A percentile compares a stretch with the other conserved stretches of the same genome.
phyloP scores from a whole-genome alignment of 1,140 invertebrate species.

The Lepeophtheirus salmonis region DNA sequence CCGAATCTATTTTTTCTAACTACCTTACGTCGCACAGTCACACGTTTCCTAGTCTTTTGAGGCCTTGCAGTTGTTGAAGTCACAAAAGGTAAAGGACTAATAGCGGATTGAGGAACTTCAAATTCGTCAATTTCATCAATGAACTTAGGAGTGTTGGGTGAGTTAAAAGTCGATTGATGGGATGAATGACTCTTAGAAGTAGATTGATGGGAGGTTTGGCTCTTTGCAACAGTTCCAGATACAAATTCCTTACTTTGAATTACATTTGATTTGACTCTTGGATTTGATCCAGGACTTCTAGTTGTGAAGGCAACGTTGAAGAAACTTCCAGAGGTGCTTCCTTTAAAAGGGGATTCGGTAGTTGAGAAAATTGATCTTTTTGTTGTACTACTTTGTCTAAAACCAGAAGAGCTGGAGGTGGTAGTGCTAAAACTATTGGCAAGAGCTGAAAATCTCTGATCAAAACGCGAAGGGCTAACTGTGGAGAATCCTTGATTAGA shows the following conservation, averaged over 20 bases:
- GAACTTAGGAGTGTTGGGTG: background rate
- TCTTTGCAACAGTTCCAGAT: background rate
- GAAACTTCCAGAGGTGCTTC: background rate
- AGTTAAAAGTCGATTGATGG: background rate
- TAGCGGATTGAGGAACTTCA: background rate
- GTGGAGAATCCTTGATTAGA: too few species aligned
- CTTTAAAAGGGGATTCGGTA: background rate
- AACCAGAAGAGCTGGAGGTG: background rate
- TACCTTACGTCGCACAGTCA: background rate
- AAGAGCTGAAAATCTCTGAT: too few species aligned
- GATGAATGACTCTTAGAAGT: background rate
- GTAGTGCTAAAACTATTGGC: background rate
- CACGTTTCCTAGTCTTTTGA: background rate
- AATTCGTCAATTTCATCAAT: slow-evolving; percentile 12
- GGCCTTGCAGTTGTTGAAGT: background rate
- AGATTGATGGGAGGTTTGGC: background rate
- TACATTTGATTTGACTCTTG: background rate
- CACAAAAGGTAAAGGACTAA: background rate
- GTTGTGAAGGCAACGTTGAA: background rate
- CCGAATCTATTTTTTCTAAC: background rate
- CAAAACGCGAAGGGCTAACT: too few species aligned
- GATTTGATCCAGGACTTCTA: background rate
- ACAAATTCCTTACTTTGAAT: background rate
- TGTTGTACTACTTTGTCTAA: background rate
- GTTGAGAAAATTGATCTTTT: background rate